phyloP scores from a whole-genome alignment of 2,113 vertebrate species.

The Syngnathus typhle region DNA sequence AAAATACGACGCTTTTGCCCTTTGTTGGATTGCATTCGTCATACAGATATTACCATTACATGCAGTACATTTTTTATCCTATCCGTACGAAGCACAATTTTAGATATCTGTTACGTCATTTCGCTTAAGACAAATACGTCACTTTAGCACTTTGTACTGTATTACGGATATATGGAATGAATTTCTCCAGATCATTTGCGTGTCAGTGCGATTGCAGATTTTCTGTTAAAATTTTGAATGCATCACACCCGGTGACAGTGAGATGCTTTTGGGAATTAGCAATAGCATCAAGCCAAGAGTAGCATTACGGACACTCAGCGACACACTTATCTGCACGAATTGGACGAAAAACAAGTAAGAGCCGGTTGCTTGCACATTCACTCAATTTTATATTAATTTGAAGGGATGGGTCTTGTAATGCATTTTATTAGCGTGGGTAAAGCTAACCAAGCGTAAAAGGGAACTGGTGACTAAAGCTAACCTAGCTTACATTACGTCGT shows the following conservation, averaged over 20 bases:
- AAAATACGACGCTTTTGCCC: neutral
- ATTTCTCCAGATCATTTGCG: neutral
- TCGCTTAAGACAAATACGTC: neutral
- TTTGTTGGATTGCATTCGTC: neutral
- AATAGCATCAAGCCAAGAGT: neutral
- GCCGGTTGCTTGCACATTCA: neutral
- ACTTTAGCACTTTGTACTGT: neutral
- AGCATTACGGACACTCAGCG: neutral
- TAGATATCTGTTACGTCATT: neutral
- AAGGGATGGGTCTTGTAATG: neutral
- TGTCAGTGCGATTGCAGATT: neutral
- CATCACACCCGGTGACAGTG: neutral
- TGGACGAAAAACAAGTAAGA: neutral
- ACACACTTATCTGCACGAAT: neutral
- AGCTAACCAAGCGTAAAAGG: neutral
- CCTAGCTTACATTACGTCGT: neutral
- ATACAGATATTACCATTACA: no score
- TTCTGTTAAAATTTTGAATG: neutral
- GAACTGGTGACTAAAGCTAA: neutral
- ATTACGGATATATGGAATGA: no score
- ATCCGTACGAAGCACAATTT: neutral
- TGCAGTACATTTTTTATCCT: no score
- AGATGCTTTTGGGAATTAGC: neutral
- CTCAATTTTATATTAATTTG: neutral
- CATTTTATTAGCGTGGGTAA: neutral